Base-by-base conservation (phyloP, 1,140 invertebrate genomes). In the Drosophila simulans region DNA sequence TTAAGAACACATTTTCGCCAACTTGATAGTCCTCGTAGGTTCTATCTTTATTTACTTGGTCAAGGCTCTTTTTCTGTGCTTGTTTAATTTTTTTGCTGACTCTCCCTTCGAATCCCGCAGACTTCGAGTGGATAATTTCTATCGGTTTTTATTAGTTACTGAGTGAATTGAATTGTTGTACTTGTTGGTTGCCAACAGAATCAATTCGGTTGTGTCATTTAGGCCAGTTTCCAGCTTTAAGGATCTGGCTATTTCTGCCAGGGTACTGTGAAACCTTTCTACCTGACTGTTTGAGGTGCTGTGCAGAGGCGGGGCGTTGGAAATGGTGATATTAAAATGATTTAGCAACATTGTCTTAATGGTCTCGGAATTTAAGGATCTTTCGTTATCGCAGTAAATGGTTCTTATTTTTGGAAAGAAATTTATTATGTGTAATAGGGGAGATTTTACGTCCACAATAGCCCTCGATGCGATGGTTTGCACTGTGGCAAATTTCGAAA, bases 1-100 rank as follows among this genome's bases (percentile, higher is more conserved):
- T 57, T 5, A 57, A 7, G 5, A 34, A 57, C 31, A 35, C 42
- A 10, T 31, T 57, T 17, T 17, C 17, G 17, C 17, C 17, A 17
- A 17, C 17, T 17, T 17, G 17, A 17, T 17, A 17, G 17, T 17
- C 17, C 17, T 17, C 1, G 17, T 17, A 2, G 46, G 7, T 42
- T 15, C 35, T 42, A 17, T 52, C 17, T 53, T 42, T 43, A 39
- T 53, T 60, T 7, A 59, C 10, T 2, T 49, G 45, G 11, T 48
- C 45, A 0, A 59, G 45, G 13, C 12, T 27, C 25, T 48, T 59
- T 5, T 59, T 31, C 12, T 59, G 45, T 1, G 45, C 45, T 11
- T 37, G 20, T 11, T 40, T n/a, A 20, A 59, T 39, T 59, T 39
- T 49, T n/a, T 4, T 48, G 5, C 20, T 31, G 17, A 39, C 49